phyloP scores from a whole-genome alignment of 2,797 vertebrate genomes.

The Phaenicophaeus curvirostris region DNA sequence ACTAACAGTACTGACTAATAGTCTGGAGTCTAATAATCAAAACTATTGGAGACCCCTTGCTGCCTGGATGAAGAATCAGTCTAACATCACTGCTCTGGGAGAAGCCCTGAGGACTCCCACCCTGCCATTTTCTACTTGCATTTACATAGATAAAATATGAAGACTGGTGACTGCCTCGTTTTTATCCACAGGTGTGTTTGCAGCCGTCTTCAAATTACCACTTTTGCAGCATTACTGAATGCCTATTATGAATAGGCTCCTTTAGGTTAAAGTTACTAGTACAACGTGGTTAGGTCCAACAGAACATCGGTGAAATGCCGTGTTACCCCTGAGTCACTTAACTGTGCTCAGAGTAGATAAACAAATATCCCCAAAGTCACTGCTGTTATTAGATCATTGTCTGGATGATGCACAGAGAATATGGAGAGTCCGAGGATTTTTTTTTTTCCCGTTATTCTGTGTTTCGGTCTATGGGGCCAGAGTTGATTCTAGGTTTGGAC shows the following conservation, averaged over 20 bases:
- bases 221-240: not conserved
- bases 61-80: not conserved
- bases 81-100: not conserved
- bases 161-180: not conserved
- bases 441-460: not conserved
- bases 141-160: not conserved
- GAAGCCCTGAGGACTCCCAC: not conserved
- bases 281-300: not conserved
- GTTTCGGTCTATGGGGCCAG: constrained; percentile 32
- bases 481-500: constrained; percentile 55
- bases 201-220: not conserved
- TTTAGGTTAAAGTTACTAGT: not conserved
- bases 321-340: constrained; percentile 47
- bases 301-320: not conserved
- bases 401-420: constrained; percentile 51
- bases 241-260: constrained; percentile 25
- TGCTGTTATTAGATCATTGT: constrained; percentile 67
- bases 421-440: constrained; percentile 39
- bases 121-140: not conserved
- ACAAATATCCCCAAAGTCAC: constrained; percentile 40
- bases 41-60: fast-evolving
- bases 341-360: constrained; percentile 28
- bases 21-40: not conserved
- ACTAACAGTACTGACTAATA: not conserved
- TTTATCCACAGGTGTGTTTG: not conserved